Percentiles rank a stretch among this genome's conserved stretches.
Evolutionary conservation across 2,113 vertebrate species (phyloP).

Genomic region (Sinocyclocheilus anshuiensis): DNA sequence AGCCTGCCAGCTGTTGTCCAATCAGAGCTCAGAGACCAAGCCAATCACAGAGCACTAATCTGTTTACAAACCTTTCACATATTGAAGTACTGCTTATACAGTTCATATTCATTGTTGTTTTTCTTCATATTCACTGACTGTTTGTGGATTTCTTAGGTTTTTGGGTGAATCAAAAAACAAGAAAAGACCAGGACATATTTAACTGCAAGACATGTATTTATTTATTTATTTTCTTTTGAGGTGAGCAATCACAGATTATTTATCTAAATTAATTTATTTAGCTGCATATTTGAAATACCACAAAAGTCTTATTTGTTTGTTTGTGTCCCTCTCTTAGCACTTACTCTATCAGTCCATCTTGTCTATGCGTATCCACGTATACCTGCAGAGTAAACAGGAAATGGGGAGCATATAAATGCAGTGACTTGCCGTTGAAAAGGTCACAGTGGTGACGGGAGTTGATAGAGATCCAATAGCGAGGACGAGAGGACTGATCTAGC

Average conservation of each 20-base stretch:
- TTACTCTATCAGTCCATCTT: conserved; percentile 32
- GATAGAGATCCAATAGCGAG: conserved; percentile 33
- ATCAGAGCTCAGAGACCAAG: conserved; percentile 36
- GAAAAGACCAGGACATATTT: too few species aligned
- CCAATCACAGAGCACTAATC: conserved; percentile 25
- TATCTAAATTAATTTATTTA: background rate
- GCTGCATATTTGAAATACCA: background rate
- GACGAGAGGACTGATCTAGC: conserved; percentile 38
- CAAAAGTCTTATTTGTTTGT: background rate
- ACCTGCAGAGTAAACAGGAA: conserved; percentile 49
- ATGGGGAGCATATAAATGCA: conserved; percentile 47
- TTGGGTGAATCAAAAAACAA: too few species aligned
- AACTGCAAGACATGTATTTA: too few species aligned
- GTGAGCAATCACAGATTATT: background rate
- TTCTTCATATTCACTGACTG: background rate
- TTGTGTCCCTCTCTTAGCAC: background rate
- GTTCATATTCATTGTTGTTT: background rate
- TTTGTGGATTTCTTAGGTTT: too few species aligned
- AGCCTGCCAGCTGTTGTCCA: conserved; percentile 27
- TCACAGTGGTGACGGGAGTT: conserved; percentile 24
- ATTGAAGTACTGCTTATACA: background rate
- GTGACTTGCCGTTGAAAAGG: conserved; percentile 36
- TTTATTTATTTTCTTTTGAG: background rate
- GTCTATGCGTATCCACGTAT: conserved; percentile 31
- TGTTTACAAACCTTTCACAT: conserved; percentile 23